A percentile compares a stretch with the other conserved stretches of the same genome.
Conservation (phyloP, 2,113 vertebrate genomes). For the Pelvicachromis taeniatus region DNA sequence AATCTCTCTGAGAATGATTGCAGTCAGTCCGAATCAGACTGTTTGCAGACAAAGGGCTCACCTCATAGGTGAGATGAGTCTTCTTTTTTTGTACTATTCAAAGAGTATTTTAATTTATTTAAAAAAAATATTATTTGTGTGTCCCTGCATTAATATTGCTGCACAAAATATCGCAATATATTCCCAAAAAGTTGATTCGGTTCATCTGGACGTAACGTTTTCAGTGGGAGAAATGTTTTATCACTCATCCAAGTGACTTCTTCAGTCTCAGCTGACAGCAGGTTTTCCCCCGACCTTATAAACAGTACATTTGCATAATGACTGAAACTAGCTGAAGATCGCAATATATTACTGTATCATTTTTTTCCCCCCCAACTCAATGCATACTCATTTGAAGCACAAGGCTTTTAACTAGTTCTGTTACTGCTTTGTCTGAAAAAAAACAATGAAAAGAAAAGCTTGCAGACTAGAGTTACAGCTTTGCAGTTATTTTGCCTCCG, state of each 20-base stretch:
- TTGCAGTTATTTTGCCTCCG: background rate
- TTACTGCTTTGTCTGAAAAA: background rate
- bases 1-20: background rate
- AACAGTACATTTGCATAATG: no score
- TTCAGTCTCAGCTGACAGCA: no score
- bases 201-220: no score
- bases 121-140: background rate
- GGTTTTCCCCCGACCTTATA: no score
- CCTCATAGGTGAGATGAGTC: background rate
- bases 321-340: background rate
- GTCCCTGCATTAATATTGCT: background rate
- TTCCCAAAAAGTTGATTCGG: background rate
- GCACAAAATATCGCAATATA: background rate
- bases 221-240: no score
- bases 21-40: background rate
- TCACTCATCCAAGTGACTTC: no score
- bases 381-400: background rate
- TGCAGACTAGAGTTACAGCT: background rate
- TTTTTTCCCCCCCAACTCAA: rapidly evolving
- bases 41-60: background rate
- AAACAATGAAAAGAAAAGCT: background rate
- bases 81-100: background rate
- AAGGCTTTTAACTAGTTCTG: background rate
- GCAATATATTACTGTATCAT: background rate
- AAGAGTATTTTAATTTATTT: background rate